These are phyloP conservation scores for Auanema sp. DNA, from an alignment of 2,888 invertebrate genomes.

Conservation along the genomic window DNA sequence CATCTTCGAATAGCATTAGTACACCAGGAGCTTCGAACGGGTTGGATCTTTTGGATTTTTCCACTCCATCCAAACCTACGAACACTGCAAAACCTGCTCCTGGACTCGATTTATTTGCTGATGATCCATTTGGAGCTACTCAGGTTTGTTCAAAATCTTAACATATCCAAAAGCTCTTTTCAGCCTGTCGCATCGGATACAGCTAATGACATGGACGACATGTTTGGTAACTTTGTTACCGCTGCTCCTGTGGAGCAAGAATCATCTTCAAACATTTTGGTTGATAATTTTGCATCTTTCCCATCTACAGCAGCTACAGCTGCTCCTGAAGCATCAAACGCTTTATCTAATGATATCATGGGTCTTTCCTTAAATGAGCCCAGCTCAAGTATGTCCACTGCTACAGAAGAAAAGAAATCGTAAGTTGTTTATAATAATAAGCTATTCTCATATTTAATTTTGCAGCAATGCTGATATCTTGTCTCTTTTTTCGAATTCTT, in stretches of 20 bases:
- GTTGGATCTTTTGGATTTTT: conserved; percentile 1
- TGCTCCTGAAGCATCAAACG: background rate
- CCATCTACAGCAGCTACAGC: conserved; percentile 2
- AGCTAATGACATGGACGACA: conserved; percentile 50
- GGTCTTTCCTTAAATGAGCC: conserved; percentile 6
- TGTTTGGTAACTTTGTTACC: conserved; percentile 56
- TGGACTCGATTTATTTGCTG: background rate
- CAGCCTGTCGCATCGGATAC: conserved; percentile 3
- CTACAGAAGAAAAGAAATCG: conserved; percentile 9
- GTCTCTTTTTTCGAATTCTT: conserved; percentile 37
- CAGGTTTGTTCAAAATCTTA: too few relatives aligned
- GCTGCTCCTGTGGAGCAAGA: conserved; percentile 24
- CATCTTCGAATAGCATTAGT: too few relatives aligned
- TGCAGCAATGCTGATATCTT: conserved; percentile 42
- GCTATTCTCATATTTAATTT: background rate
- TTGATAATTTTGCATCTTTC: background rate
- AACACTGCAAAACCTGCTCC: background rate
- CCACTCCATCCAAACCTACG: conserved; percentile 1
- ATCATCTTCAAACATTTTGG: too few relatives aligned
- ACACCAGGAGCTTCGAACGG: too few relatives aligned
- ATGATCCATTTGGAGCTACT: too few relatives aligned
- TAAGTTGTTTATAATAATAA: background rate
- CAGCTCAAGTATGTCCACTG: background rate
- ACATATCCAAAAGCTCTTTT: background rate
- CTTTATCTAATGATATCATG: conserved; percentile 5